These are phyloP conservation scores for Hesperophylax magnus DNA, from an alignment of 1,140 invertebrate species.

Conservation along the genomic window DNA sequence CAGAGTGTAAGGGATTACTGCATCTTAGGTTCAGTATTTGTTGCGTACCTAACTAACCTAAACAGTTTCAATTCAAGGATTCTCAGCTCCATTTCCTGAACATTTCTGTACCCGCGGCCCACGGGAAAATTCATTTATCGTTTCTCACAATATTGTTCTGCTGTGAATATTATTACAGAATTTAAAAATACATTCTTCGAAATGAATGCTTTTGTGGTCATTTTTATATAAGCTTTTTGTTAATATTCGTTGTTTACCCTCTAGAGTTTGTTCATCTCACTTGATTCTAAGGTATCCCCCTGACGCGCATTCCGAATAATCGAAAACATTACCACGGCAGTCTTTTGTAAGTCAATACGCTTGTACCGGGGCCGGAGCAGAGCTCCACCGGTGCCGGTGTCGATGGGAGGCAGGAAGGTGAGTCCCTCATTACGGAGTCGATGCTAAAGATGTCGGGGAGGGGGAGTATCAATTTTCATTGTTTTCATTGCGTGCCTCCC, in stretches of 20 bases:
- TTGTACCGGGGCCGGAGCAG: slow-evolving; percentile 9
- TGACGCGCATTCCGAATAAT: slow-evolving; percentile 26
- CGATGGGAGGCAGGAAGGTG: neutral
- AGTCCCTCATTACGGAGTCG: slow-evolving; percentile 48
- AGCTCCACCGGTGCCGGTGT: neutral
- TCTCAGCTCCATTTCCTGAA: no score
- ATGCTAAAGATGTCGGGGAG: slow-evolving; percentile 41
- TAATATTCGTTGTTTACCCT: neutral
- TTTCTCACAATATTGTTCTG: no score
- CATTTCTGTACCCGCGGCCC: no score
- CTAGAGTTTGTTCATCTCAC: neutral
- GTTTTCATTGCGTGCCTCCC: slow-evolving; percentile 50
- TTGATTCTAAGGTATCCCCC: slow-evolving; percentile 6
- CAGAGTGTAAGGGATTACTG: no score
- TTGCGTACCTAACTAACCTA: no score
- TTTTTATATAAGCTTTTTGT: no score
- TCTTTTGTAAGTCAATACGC: slow-evolving; percentile 57
- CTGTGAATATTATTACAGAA: no score
- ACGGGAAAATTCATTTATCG: no score
- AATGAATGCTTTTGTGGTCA: no score
- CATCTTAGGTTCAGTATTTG: no score
- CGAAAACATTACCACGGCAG: slow-evolving; percentile 46
- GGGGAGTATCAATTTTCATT: slow-evolving; percentile 57
- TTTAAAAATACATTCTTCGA: no score
- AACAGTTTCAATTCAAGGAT: no score